A percentile compares a stretch with the other conserved stretches of the same genome.
These are phyloP conservation scores for Helicoverpa zea DNA, from an alignment of 1,140 invertebrate genomes.

Conservation along the genomic window DNA sequence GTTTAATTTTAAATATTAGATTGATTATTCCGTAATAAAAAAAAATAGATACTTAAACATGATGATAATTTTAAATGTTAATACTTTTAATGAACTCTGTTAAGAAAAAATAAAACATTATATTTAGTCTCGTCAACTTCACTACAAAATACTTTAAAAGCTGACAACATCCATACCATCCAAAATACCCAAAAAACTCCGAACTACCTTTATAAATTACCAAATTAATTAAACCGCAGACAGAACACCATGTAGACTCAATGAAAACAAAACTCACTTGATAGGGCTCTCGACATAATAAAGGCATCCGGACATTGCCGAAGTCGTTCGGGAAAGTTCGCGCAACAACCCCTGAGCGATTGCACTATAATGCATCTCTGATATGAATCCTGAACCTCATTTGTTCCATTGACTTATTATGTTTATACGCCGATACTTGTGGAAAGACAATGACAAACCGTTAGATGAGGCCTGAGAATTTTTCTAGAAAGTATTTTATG, in stretches of 20 bases:
- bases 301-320: conserved; percentile 72
- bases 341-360: conserved; percentile 66
- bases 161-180: too few species aligned
- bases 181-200: not conserved
- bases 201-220: not conserved
- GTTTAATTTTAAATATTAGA: conserved; percentile 4
- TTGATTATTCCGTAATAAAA: not conserved
- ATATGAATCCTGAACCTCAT: conserved; percentile 74
- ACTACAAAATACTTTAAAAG: too few species aligned
- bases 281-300: conserved; percentile 78
- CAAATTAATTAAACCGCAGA: conserved; percentile 5
- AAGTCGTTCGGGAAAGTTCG: conserved; percentile 62
- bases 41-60: too few species aligned
- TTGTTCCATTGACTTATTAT: conserved; percentile 62
- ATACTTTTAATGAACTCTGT: too few species aligned
- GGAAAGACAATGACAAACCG: conserved; percentile 43
- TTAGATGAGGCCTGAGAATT: conserved; percentile 5
- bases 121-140: too few species aligned
- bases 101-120: not conserved
- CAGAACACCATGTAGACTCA: conserved; percentile 66
- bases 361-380: conserved; percentile 73
- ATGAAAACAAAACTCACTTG: conserved; percentile 72
- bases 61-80: not conserved
- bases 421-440: conserved; percentile 51
- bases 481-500: not conserved